These are phyloP conservation scores for Cistogaster globosa DNA, from an alignment of 2,888 invertebrate genomes.

Conservation along the genomic window DNA sequence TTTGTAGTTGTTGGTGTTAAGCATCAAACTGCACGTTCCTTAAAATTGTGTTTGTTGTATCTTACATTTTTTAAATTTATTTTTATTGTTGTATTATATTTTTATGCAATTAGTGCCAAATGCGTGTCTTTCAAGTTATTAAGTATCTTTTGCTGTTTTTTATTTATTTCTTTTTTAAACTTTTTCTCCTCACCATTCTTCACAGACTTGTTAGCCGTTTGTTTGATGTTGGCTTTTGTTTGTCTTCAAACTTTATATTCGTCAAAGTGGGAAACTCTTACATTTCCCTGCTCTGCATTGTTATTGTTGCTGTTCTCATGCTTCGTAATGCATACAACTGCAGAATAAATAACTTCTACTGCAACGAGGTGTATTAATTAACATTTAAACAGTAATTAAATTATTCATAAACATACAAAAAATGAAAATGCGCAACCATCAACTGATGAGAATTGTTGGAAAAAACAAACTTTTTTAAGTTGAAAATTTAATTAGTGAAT, in stretches of 20 bases:
- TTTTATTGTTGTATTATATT: constrained; percentile 61
- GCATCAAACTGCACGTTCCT: constrained; percentile 70
- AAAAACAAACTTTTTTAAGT: not conserved
- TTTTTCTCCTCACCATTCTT: constrained; percentile 22
- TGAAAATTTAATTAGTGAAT: constrained; percentile 42
- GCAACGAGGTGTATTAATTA: constrained; percentile 79
- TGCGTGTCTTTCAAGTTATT: constrained; percentile 80
- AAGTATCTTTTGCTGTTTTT: constrained; percentile 71
- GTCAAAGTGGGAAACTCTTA: constrained; percentile 33
- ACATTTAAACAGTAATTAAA: constrained; percentile 82
- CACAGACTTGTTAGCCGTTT: constrained; percentile 26
- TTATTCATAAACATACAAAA: constrained; percentile 78
- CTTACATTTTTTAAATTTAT: constrained; percentile 46
- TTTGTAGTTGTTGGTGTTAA: constrained; percentile 45
- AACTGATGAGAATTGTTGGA: constrained; percentile 42
- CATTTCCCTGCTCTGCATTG: constrained; percentile 1
- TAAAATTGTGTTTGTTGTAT: constrained; percentile 52
- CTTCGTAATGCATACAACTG: constrained; percentile 54
- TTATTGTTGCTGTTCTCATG: constrained; percentile 42
- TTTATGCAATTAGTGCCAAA: constrained; percentile 79
- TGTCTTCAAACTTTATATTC: constrained; percentile 37
- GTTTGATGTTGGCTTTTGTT: constrained; percentile 28
- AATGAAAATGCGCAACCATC: constrained; percentile 42
- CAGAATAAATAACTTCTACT: constrained; percentile 54
- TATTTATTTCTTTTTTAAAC: constrained; percentile 7